These are phyloP conservation scores for Amorpha juglandis DNA, from an alignment of 2,888 invertebrate species.

Conservation along the genomic window DNA sequence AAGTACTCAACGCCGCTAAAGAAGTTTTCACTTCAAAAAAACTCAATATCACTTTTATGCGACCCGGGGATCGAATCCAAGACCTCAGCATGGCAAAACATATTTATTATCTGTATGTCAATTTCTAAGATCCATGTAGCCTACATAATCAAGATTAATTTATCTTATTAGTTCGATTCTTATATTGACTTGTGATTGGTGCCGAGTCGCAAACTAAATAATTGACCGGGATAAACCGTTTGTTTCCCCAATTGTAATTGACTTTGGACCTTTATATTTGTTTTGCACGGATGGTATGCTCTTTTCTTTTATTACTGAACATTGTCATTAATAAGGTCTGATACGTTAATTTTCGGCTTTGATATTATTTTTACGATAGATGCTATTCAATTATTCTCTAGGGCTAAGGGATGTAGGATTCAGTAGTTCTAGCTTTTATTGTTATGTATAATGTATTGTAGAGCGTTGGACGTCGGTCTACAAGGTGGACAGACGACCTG, in stretches of 20 bases:
- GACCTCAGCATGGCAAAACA: not conserved
- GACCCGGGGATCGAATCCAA: too few species aligned
- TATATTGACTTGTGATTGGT: constrained; percentile 44
- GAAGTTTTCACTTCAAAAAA: too few species aligned
- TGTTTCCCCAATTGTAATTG: constrained; percentile 55
- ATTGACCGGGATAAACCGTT: constrained; percentile 63
- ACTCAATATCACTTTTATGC: too few species aligned
- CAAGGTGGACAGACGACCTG: too few species aligned
- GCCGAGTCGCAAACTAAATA: constrained; percentile 56
- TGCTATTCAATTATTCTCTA: not conserved
- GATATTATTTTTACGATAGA: not conserved
- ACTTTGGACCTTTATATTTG: constrained; percentile 52
- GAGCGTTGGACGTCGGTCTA: too few species aligned
- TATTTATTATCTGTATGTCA: not conserved
- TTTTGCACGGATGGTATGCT: constrained; percentile 42
- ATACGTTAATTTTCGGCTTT: not conserved
- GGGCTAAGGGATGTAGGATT: too few species aligned
- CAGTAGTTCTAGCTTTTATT: too few species aligned
- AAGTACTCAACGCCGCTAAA: too few species aligned
- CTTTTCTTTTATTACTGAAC: constrained; percentile 44
- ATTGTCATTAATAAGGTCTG: constrained; percentile 29
- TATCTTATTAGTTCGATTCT: constrained; percentile 50
- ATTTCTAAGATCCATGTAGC: not conserved
- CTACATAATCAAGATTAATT: constrained; percentile 47
- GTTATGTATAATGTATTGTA: too few species aligned